Evolutionary conservation across 2,113 vertebrate genomes (phyloP).

Genomic region (Camelus bactrianus): DNA sequence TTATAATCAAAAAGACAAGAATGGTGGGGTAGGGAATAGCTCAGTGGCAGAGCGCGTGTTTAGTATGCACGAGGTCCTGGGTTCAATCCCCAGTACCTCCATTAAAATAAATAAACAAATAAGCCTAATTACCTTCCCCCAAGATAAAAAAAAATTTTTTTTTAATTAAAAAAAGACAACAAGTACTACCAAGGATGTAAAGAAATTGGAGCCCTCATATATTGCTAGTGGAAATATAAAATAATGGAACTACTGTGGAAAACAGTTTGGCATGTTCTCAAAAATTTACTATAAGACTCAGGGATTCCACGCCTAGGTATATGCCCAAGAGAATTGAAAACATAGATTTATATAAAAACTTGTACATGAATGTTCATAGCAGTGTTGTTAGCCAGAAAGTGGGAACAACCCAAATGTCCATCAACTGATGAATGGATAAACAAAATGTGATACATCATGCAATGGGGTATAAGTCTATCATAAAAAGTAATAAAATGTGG

Average conservation of each 20-base stretch:
- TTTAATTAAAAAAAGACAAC: neutral
- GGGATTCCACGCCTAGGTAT: neutral
- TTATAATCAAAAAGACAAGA: neutral
- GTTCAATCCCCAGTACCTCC: no score
- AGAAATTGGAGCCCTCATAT: neutral
- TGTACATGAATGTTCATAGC: neutral
- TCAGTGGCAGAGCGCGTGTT: no score
- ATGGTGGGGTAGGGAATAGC: no score
- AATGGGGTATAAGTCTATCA: neutral
- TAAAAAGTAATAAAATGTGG: neutral
- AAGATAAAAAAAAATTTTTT: no score
- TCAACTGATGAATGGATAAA: neutral
- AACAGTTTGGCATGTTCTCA: neutral
- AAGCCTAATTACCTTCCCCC: no score
- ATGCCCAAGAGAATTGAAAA: neutral
- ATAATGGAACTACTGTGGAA: neutral
- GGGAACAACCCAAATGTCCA: neutral
- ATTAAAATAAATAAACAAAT: no score
- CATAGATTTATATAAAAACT: neutral
- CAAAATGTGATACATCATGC: neutral
- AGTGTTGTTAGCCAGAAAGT: neutral
- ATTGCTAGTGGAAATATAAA: neutral
- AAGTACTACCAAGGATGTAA: neutral
- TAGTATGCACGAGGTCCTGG: no score
- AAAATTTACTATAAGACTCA: neutral